Conservation (phyloP, 2,113 vertebrate genomes). For the Tapirus terrestris region DNA sequence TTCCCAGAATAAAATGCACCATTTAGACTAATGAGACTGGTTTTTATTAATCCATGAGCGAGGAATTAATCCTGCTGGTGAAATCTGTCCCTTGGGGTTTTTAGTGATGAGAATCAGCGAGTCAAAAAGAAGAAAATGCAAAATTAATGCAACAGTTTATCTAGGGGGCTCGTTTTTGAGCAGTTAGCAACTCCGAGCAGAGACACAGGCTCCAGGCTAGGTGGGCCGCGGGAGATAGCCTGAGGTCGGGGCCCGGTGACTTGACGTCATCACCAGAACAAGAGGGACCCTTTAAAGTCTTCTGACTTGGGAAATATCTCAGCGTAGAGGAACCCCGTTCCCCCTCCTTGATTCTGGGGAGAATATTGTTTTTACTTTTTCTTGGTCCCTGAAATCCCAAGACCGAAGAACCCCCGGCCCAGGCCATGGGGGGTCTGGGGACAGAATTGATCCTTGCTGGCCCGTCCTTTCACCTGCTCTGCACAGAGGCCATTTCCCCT, state of each 20-base stretch:
- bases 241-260: neutral
- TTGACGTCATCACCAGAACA: accelerated
- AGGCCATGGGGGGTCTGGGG: neutral
- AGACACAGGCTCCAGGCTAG: neutral
- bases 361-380: neutral
- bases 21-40: accelerated
- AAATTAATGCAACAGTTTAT: neutral
- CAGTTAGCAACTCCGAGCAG: accelerated
- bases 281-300: neutral
- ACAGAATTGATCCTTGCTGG: accelerated
- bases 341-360: too few species aligned
- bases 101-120: neutral
- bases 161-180: neutral
- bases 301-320: neutral
- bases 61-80: neutral
- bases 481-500: neutral
- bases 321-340: accelerated
- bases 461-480: neutral
- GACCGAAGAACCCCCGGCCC: neutral
- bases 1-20: neutral
- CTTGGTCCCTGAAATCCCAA: neutral
- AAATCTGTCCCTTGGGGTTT: neutral
- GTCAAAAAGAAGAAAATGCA: neutral
- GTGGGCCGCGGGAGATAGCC: accelerated
- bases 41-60: neutral